Evolutionary conservation across 2,888 invertebrate genomes (phyloP).

Genomic region (Tetropium fuscum): DNA sequence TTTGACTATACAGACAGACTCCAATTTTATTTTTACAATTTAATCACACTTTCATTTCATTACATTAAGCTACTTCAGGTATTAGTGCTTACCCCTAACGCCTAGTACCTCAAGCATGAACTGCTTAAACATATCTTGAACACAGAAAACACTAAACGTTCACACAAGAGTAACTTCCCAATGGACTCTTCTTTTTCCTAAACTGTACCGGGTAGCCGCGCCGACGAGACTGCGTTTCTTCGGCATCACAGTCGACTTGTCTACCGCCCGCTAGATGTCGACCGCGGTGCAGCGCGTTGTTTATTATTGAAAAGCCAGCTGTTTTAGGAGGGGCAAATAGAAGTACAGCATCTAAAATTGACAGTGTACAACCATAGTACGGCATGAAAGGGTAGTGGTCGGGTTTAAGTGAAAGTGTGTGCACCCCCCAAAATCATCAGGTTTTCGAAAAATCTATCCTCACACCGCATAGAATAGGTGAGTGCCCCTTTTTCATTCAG

Average conservation of each 20-base stretch:
- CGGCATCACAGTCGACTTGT: not conserved
- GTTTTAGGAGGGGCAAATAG: conserved; percentile 57
- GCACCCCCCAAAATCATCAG: conserved; percentile 39
- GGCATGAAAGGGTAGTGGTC: conserved; percentile 51
- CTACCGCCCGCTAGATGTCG: conserved; percentile 32
- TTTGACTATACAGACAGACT: too few relatives aligned
- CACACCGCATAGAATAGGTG: conserved; percentile 43
- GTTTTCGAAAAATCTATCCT: conserved; percentile 34
- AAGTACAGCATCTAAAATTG: conserved; percentile 43
- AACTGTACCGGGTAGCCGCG: too few relatives aligned
- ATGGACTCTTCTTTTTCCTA: too few relatives aligned
- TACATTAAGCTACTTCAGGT: too few relatives aligned
- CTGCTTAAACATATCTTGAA: too few relatives aligned
- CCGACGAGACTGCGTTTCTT: too few relatives aligned
- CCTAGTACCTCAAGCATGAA: too few relatives aligned
- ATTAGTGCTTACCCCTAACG: too few relatives aligned
- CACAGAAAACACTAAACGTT: too few relatives aligned
- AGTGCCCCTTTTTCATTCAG: conserved; percentile 37
- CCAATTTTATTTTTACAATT: too few relatives aligned
- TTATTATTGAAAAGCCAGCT: conserved; percentile 49
- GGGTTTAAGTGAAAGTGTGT: conserved; percentile 42
- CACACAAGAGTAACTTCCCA: too few relatives aligned
- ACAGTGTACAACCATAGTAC: conserved; percentile 50
- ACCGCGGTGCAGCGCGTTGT: not conserved
- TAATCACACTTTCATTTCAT: too few relatives aligned